These are phyloP conservation scores for Amphibalanus amphitrite DNA, from an alignment of 1,140 invertebrate species.

Conservation along the genomic window DNA sequence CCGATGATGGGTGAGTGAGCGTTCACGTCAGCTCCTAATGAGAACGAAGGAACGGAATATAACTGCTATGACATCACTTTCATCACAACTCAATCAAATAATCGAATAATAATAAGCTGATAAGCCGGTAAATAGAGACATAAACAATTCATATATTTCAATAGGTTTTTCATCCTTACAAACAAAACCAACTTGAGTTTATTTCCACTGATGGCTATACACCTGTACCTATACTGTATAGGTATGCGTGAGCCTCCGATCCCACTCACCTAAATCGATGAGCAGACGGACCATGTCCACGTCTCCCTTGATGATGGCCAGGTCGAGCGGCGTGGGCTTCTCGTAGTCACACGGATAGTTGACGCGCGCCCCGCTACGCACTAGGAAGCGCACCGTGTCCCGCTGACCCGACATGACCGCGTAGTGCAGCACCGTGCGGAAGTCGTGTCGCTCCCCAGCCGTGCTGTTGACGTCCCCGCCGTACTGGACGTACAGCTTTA, in stretches of 20 bases:
- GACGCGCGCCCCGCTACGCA: slow-evolving; percentile 58
- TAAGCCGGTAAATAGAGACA: too few relatives aligned
- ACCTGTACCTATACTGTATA: too few relatives aligned
- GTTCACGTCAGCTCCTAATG: slow-evolving; percentile 60
- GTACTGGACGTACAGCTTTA: slow-evolving; percentile 52
- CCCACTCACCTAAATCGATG: slow-evolving; percentile 41
- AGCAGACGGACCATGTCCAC: slow-evolving; percentile 48
- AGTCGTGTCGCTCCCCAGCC: slow-evolving; percentile 59
- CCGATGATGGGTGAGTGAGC: slow-evolving; percentile 64
- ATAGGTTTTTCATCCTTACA: too few relatives aligned
- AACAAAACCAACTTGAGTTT: too few relatives aligned
- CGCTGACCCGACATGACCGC: slow-evolving; percentile 63
- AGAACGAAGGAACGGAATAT: slow-evolving; percentile 9
- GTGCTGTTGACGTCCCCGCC: slow-evolving; percentile 67
- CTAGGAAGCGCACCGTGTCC: slow-evolving; percentile 55
- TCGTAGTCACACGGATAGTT: slow-evolving; percentile 43
- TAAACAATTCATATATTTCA: too few relatives aligned
- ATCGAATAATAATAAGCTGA: too few relatives aligned
- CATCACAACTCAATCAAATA: too few relatives aligned
- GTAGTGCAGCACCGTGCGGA: slow-evolving; percentile 61
- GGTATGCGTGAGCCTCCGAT: not conserved
- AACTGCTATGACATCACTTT: too few relatives aligned
- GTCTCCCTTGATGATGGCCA: slow-evolving; percentile 66
- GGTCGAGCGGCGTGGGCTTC: slow-evolving; percentile 63
- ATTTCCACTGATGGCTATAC: too few relatives aligned